Conservation (phyloP, 23 tunicate species). For the Aplidium turbinatum region DNA sequence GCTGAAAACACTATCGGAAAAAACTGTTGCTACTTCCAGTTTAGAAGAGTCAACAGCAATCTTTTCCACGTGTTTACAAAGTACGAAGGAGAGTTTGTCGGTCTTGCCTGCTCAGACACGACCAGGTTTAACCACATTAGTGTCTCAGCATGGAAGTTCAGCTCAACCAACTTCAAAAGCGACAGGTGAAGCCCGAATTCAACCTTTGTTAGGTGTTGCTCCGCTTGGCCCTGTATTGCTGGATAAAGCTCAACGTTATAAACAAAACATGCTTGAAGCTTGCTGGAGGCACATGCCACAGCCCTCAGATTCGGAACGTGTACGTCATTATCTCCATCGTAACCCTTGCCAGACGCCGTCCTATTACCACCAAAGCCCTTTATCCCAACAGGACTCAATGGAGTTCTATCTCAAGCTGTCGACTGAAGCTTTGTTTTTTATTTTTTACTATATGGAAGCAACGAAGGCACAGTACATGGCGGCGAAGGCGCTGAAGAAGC, state of each 20-base stretch:
- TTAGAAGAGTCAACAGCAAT: conserved; percentile 35
- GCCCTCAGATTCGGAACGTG: conserved; percentile 92
- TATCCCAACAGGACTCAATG: conserved; percentile 85
- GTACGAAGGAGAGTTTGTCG: conserved; percentile 22
- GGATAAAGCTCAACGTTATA: conserved; percentile 57
- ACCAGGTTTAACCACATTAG: conserved; percentile 27
- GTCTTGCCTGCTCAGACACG: conserved; percentile 23
- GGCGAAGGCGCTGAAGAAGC: conserved; percentile 96
- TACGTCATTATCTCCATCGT: conserved; percentile 91
- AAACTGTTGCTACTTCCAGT: conserved; percentile 46
- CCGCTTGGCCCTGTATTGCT: conserved; percentile 81
- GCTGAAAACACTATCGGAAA: conserved; percentile 60
- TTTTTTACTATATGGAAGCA: conserved; percentile 99
- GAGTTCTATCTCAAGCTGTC: conserved; percentile 94
- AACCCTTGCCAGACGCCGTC: conserved; percentile 86
- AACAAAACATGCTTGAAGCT: conserved; percentile 81
- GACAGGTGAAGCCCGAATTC: conserved; percentile 70
- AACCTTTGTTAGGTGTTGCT: conserved; percentile 81
- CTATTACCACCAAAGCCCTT: conserved; percentile 80
- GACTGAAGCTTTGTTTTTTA: conserved; percentile 94
- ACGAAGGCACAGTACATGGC: conserved; percentile 98
- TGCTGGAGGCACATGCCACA: conserved; percentile 98
- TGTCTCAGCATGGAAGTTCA: conserved; percentile 32
- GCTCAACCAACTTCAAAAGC: conserved; percentile 34
- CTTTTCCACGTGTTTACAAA: conserved; percentile 10